Evolutionary conservation across 2,113 vertebrate species (phyloP), one percentile per base, ranked within the genome.

Genomic region (Galeopterus variegatus): DNA sequence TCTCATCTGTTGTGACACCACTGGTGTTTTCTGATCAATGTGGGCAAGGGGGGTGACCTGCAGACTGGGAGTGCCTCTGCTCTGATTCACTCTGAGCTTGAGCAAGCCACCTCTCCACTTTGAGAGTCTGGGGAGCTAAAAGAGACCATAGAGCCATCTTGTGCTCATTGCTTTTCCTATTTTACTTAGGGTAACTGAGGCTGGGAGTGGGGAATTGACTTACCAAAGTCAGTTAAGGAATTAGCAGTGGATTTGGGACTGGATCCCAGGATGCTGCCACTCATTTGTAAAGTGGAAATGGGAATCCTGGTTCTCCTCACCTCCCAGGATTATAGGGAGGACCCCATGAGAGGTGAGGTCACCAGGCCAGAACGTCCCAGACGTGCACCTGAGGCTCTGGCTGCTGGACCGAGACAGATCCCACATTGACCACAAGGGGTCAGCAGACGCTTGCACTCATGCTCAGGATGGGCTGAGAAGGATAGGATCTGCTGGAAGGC

Each of bases 381-480:
- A 76, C 26, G 19, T 54, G 26, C 18, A 33, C 48, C 26, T 2
- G 17, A 13, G 1, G n/a, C 18, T 58, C 21, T 52, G 48, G 41
- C n/a, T 23, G 33, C 36, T 12, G 45, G 45, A 48, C 26, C 52
- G 23, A 28, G 41, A 87, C 54, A 65, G 41, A 67, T 83, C 48
- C 65, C 54, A 60, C 3, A 77, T 15, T 70, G 84, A 79, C 97
- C 94, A 87, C 90, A 54, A 96, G 95, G 50, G 90, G 96, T 76
- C 96, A 95, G 90, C 58, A 93, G 79, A 89, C 0, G 13, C 36
- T 54, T 0, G 19, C 0, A 24, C 15, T 72, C 6, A 8, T 10
- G 6, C 62, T 73, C 17, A 48, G 12, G 41, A 41, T 41, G 41
- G 41, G 41, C 41, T 41, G 41, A 41, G 41, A 41, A 41, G 41